Percentiles rank a stretch among this genome's conserved stretches.
phyloP scores from a whole-genome alignment of 1,140 invertebrate genomes.

The Meloidogyne hapla region DNA sequence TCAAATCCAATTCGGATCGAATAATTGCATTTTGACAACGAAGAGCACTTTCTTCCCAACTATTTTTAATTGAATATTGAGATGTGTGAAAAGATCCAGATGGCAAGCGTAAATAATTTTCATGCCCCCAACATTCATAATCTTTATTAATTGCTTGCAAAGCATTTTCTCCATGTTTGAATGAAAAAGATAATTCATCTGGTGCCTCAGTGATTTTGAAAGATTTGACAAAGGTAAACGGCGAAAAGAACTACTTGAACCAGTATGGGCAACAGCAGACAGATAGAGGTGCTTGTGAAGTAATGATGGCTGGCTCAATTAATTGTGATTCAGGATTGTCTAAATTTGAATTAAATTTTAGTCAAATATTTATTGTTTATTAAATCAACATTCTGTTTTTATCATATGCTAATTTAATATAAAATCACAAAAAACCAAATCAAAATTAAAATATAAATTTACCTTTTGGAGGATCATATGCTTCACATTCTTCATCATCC shows the following conservation, averaged over 20 bases:
- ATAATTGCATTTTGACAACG: constrained; percentile 18
- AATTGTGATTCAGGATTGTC: not conserved
- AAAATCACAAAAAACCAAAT: no score
- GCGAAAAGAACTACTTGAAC: not conserved
- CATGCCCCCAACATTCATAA: constrained; percentile 7
- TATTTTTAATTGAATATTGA: constrained; percentile 25
- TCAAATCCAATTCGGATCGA: constrained; percentile 17
- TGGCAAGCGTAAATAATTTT: constrained; percentile 7
- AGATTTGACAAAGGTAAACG: constrained; percentile 16
- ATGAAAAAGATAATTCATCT: constrained; percentile 27
- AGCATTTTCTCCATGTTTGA: constrained; percentile 23
- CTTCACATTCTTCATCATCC: not conserved
- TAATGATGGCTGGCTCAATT: not conserved
- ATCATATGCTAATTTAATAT: no score
- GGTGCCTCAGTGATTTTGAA: constrained; percentile 20
- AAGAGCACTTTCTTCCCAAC: constrained; percentile 26
- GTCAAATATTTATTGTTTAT: no score
- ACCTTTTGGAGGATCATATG: not conserved
- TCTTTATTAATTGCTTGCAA: constrained; percentile 10
- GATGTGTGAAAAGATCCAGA: constrained; percentile 23
- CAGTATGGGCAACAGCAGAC: not conserved
- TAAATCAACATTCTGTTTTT: no score
- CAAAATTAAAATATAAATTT: no score
- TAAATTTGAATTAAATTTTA: not conserved
- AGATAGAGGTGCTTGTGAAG: not conserved